phyloP scores from a whole-genome alignment of 2,888 invertebrate species.

The Xanthia togata region DNA sequence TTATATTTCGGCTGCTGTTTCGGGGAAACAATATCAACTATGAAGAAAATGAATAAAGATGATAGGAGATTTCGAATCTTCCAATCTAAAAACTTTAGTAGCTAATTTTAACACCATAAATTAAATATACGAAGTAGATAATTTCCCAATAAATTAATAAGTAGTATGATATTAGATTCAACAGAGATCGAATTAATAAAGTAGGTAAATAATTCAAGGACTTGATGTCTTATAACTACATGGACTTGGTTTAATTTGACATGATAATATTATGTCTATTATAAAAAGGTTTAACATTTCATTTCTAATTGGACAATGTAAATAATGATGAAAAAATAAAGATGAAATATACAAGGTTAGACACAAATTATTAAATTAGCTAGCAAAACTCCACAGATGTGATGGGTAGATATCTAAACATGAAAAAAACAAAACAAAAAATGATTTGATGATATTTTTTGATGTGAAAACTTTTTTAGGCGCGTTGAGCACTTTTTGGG shows the following conservation, averaged over 20 bases:
- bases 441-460: too few relatives aligned
- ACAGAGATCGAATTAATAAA: slow-evolving; percentile 40
- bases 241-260: slow-evolving; percentile 28
- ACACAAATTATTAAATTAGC: too few relatives aligned
- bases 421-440: too few relatives aligned
- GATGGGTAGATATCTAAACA: too few relatives aligned
- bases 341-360: too few relatives aligned
- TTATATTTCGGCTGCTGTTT: not conserved
- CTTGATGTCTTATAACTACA: slow-evolving; percentile 26
- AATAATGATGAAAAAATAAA: not conserved
- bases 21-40: not conserved
- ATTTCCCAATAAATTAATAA: slow-evolving; percentile 42
- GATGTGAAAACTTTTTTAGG: too few relatives aligned
- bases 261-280: not conserved
- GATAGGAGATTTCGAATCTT: not conserved
- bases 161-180: slow-evolving; percentile 26
- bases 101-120: not conserved
- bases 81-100: not conserved
- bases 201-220: slow-evolving; percentile 31
- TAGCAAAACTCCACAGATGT: too few relatives aligned
- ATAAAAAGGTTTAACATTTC: not conserved
- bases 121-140: slow-evolving; percentile 7
- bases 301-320: not conserved
- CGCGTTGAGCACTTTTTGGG: too few relatives aligned
- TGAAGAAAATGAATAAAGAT: not conserved